Evolutionary conservation across 2,888 invertebrate species (phyloP), one percentile per base, ranked within the genome.

Genomic region (Leptopilina myrica): DNA sequence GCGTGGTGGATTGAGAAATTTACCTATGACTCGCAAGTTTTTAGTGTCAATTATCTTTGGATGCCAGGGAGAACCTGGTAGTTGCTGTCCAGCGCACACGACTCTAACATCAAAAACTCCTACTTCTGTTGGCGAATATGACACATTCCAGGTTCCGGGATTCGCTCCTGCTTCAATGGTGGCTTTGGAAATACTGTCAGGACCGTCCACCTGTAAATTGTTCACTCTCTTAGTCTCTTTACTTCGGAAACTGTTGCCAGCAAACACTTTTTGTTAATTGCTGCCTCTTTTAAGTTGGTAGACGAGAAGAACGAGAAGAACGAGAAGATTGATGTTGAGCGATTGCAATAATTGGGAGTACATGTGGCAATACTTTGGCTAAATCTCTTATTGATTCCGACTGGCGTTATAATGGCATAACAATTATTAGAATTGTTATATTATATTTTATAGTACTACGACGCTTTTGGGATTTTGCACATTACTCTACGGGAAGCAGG

Each of bases 61-160:
- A 85, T 96, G 96, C 94, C 96, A 97, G 0, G 97, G 97, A 77
- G 97, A 97, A 0, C 97, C 97, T 64, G 95, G 94, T 85, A 95
- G 88, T 53, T 94, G 95, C 81, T 92, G 91, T 11, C 90, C 90
- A 4, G 91, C 91, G 46, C 95, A 95, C 85, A 95, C 95, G 84
- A 99, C 96, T 82, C 96, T 93, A 53, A 98, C 95, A 91, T 98
- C 97, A 90, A 98, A 98, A 64, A 96, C 94, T 0, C 99, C 99
- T n/a, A 97, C 96, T 87, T 97, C 97, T 0, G 96, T 94, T 0
- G 99, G 98, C 1, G 96, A 95, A 92, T 98, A 99, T 0, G 97
- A 96, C 73, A 98, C 97, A 82, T 96, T 95, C 94, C 97, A 98
- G 84, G 97, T 96, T 0, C 97, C 96, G 90, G 93, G 96, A 92